Percentiles rank a stretch among this genome's conserved stretches.
Evolutionary conservation across 2,797 vertebrate genomes (phyloP).

Genomic region (Anableps anableps): DNA sequence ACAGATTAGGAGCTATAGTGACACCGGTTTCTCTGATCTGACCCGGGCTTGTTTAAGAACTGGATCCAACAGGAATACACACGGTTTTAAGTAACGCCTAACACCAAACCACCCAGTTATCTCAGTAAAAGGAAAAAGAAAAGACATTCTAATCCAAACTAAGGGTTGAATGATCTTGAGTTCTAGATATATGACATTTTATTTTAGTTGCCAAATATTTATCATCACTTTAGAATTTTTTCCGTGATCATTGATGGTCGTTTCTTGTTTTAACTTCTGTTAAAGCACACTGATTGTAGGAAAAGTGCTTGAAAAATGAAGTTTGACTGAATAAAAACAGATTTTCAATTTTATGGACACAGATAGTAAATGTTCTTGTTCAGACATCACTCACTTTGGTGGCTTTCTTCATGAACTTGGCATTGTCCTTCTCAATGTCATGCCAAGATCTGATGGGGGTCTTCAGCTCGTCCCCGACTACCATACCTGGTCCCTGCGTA

Average conservation of each 20-base stretch:
- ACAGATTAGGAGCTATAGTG: too few species aligned
- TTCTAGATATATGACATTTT: too few species aligned
- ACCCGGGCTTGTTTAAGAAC: too few species aligned
- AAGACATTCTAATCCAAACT: neutral
- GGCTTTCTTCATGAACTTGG: constrained; percentile 96
- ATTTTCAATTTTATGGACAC: neutral
- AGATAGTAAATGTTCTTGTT: neutral
- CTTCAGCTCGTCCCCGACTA: constrained; percentile 96
- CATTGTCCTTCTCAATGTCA: constrained; percentile 97
- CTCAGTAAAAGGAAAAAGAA: too few species aligned
- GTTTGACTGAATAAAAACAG: neutral
- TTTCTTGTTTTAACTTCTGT: neutral
- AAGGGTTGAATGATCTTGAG: too few species aligned
- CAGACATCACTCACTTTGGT: constrained; percentile 84
- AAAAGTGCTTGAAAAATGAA: neutral
- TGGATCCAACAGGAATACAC: too few species aligned
- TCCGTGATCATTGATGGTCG: neutral
- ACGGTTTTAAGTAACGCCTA: too few species aligned
- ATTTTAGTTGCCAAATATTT: neutral
- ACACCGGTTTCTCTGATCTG: too few species aligned
- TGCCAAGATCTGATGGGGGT: constrained; percentile 97
- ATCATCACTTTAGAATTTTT: neutral
- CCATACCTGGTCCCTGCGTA: constrained; percentile 96
- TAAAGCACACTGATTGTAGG: neutral
- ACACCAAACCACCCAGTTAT: too few species aligned